phyloP scores from a whole-genome alignment of 2,113 vertebrate genomes.

The Actenoides hombroni region DNA sequence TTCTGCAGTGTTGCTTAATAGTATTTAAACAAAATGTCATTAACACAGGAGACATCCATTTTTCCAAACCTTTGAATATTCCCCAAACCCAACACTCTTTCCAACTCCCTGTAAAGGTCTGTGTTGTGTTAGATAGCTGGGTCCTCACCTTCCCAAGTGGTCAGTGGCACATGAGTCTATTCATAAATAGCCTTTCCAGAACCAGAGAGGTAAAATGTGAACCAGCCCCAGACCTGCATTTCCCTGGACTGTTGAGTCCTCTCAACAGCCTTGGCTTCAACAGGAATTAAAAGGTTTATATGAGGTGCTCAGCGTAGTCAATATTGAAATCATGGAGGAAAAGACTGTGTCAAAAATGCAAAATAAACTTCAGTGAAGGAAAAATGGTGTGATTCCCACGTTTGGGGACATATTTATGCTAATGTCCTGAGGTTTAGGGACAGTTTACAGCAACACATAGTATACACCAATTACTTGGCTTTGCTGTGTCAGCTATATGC shows the following conservation, averaged over 20 bases:
- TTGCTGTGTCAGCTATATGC: neutral
- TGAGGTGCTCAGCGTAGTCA: neutral
- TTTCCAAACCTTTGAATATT: neutral
- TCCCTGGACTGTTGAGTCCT: neutral
- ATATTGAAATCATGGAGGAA: neutral
- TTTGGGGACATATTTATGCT: neutral
- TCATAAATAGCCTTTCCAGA: neutral
- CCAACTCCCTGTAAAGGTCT: neutral
- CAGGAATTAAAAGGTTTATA: neutral
- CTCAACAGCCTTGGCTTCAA: neutral
- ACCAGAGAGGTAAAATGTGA: neutral
- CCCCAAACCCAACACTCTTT: fast-evolving
- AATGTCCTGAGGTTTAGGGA: neutral
- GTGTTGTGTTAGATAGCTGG: fast-evolving
- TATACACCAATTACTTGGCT: neutral
- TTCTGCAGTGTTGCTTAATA: neutral
- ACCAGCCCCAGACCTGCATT: neutral
- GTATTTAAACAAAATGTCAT: neutral
- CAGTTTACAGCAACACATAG: neutral
- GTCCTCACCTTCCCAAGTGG: neutral
- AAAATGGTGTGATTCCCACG: neutral
- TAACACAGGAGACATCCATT: neutral
- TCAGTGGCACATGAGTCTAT: neutral
- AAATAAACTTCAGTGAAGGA: neutral
- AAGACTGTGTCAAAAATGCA: neutral